Base-by-base conservation (phyloP, 1,140 invertebrate species). In the Rhagoletis zephyria region DNA sequence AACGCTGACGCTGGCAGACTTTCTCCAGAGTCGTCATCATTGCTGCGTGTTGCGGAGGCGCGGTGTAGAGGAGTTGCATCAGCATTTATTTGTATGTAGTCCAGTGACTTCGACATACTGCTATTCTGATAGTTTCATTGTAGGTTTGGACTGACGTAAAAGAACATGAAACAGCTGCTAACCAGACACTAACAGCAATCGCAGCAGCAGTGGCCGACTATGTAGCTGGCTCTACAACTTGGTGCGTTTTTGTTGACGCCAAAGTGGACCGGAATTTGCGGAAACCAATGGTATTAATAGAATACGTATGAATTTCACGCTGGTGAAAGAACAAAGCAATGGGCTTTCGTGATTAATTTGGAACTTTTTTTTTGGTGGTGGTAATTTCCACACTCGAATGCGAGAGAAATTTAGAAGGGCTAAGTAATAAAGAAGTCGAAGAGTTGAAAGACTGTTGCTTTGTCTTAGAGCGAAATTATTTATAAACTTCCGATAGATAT, bases 1-100 rank as follows among this genome's bases (percentile, higher is more conserved):
- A 19, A 67, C 45, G 48, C 4, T 19, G 61, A 56, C 85, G 63
- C 51, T 77, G 61, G 67, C 88, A 88, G 89, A 90, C 90, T 90
- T 90, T 90, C 90, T 90, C 90, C 90, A 65, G 70, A 87, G 87
- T 88, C 88, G 87, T 89, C 87, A 88, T 89, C 64, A 87, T 51
- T 51, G 30, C 51, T 81, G n/a, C 19, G 74, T 48, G 42, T 6
- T n/a, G 74, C 48, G 9, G 16, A 16, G 19, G n/a, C 51, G n/a
- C 19, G n/a, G n/a, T 16, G 51, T 30, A 30, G 30, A 30, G 30
- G 30, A 30, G 30, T 56, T n/a, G 74, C 48, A 48, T 42, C 45
- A 81, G 48, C 51, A 81, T 74, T 12, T 67, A 81, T 74, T 12
- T 67, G 30, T 40, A 42, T 74, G 42, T 74, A 48, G 67, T 30